phyloP scores from a whole-genome alignment of 2,113 vertebrate species.

The Megaleporinus macrocephalus region DNA sequence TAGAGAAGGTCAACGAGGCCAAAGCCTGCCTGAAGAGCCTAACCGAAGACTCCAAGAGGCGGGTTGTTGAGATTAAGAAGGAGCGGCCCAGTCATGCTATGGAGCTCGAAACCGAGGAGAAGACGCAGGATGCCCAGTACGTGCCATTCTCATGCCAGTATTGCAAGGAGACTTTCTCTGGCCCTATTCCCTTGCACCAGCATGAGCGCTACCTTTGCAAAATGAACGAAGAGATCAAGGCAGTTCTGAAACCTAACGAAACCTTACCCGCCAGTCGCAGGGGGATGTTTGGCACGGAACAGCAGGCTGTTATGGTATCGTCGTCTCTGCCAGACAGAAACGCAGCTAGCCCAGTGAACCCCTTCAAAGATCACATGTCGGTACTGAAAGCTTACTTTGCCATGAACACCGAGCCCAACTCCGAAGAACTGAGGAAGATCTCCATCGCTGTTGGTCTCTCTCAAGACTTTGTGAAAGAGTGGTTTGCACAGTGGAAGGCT shows the following conservation, averaged over 20 bases:
- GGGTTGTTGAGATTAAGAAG: conserved; percentile 87
- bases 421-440: conserved; percentile 97
- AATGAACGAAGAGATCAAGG: conserved; percentile 97
- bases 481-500: conserved; percentile 92
- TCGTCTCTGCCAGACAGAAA: conserved; percentile 87
- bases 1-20: conserved; percentile 96
- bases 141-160: conserved; percentile 93
- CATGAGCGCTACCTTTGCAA: conserved; percentile 97
- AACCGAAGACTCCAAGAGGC: conserved; percentile 89
- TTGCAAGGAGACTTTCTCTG: conserved; percentile 93
- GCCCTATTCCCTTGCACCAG: conserved; percentile 96
- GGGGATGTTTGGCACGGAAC: conserved; percentile 80
- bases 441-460: conserved; percentile 94
- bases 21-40: conserved; percentile 92
- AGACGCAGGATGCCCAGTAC: conserved; percentile 84
- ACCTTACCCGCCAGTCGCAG: conserved; percentile 80
- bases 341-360: conserved; percentile 86
- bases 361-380: conserved; percentile 93
- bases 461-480: conserved; percentile 95
- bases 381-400: conserved; percentile 95
- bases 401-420: conserved; percentile 96
- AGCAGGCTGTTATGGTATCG: conserved; percentile 84
- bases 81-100: conserved; percentile 86
- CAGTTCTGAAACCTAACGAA: conserved; percentile 90
- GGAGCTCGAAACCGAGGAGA: conserved; percentile 85